Base-by-base conservation (phyloP, 1,140 invertebrate genomes). In the Dreissena polymorpha region DNA sequence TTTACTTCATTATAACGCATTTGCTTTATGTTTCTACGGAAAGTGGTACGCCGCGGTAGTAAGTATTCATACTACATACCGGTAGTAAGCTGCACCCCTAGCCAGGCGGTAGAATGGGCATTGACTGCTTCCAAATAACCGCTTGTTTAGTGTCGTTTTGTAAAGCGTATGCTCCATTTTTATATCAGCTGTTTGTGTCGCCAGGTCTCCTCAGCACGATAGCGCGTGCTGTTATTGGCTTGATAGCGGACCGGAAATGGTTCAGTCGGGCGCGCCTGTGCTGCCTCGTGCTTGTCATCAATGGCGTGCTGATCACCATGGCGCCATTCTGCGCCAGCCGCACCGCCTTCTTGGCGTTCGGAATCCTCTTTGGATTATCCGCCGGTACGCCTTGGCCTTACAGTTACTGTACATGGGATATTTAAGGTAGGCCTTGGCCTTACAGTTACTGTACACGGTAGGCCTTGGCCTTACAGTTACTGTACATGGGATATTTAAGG, bases 351-450 rank as follows among this genome's bases (percentile, higher is more conserved):
- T 0, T 65, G 0, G 73, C 60, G 5, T 76, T 76, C 49, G 25
- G 55, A 21, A 49, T 76, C n/a, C 25, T 76, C 12, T 76, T 76
- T 51, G 73, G 73, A 49, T 63, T 76, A 12, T 49, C 57, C 13
- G 73, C 73, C 49, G 73, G 73, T 76, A 76, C 53, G 53, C 53
- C n/a, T n/a, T n/a, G n/a, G n/a, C n/a, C n/a, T n/a, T n/a, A n/a
- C n/a, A n/a, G n/a, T n/a, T n/a, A n/a, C n/a, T n/a, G n/a, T n/a
- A n/a, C n/a, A n/a, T n/a, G n/a, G n/a, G n/a, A n/a, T n/a, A n/a
- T n/a, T n/a, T n/a, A n/a, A n/a, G n/a, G n/a, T n/a, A n/a, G n/a
- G n/a, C n/a, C n/a, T n/a, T n/a, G n/a, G n/a, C n/a, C n/a, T n/a
- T n/a, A n/a, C n/a, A n/a, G n/a, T n/a, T n/a, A n/a, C n/a, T n/a